Base-by-base conservation (phyloP, 2,113 vertebrate genomes). In the Cyanoramphus novaezelandiae region DNA sequence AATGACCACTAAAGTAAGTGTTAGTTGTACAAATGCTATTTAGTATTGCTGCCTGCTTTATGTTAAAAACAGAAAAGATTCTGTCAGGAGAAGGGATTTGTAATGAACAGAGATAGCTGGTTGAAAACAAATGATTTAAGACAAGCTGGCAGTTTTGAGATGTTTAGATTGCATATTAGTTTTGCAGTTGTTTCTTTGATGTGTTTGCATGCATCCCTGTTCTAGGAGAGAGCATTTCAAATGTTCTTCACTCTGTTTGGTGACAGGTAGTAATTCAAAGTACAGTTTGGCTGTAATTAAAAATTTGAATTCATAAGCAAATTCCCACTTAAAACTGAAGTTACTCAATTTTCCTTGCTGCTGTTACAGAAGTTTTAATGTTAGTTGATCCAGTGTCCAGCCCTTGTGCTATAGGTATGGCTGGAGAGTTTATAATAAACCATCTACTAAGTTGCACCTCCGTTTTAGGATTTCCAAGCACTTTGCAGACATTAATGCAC, bases 21-120 rank as follows among this genome's bases (percentile, higher is more conserved):
- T 19, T 59, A 62, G 75, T 11, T 33, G 21, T 74, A 28, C 70
- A 39, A 55, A 43, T 17, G 33, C 57, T 24, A 0, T 28, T 69
- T 10, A 10, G 19, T 6, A 3, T 1, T 43, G 28, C 70, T 72
- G 37, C 37, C 31, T 6, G 1, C 44, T 28, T 77, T 17, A 7
- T 3, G 24, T 41, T 8, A 24, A 46, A 79, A 6, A 3, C 35
- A 39, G 24, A 5, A 7, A 49, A 50, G 53, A 23, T 21, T 39
- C 41, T 79, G 69, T 44, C 19, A 84, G 74, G 41, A 44, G 17
- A 47, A 46, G 69, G 46, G 28, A 41, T 18, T 35, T 39, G 18
- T 46, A 44, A 43, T 35, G 52, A 27, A 20, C 0, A 0, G 9
- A 25, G 19, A 21, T 25, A 50, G 39, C 21, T 46, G 35, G 11